Conservation (phyloP, 1,140 invertebrate species). For the Argopecten irradians region DNA sequence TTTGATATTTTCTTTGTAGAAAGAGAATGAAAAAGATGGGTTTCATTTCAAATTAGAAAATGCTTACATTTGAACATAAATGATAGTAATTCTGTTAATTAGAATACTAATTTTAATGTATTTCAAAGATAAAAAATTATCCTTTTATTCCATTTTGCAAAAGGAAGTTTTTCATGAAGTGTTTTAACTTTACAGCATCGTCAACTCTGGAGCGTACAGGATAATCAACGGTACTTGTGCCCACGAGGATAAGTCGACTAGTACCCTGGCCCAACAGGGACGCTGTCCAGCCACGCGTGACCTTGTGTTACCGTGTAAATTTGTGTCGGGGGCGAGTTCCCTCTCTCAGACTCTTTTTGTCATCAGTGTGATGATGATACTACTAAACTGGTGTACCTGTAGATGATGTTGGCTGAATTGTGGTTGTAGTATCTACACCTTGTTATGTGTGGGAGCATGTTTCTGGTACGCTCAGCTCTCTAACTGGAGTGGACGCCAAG, state of each 20-base stretch:
- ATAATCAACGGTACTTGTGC: conserved; percentile 78
- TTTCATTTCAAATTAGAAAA: too few species aligned
- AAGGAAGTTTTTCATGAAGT: not conserved
- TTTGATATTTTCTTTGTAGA: too few species aligned
- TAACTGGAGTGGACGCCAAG: too few species aligned
- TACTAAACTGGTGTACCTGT: not conserved
- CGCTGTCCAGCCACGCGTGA: conserved; percentile 74
- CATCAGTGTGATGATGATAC: not conserved
- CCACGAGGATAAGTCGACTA: conserved; percentile 70
- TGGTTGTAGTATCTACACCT: too few species aligned
- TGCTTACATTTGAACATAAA: too few species aligned
- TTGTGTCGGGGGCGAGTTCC: not conserved
- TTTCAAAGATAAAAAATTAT: too few species aligned
- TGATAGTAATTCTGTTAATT: too few species aligned
- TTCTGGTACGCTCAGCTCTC: too few species aligned
- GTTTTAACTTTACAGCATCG: conserved; percentile 70
- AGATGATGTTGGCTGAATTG: not conserved
- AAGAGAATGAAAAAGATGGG: too few species aligned
- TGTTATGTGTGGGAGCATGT: not conserved
- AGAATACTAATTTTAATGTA: too few species aligned
- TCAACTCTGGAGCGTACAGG: conserved; percentile 77
- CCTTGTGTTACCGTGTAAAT: conserved; percentile 67
- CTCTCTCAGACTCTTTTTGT: not conserved
- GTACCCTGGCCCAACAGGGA: conserved; percentile 70
- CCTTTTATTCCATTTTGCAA: not conserved